These are phyloP conservation scores for Symphodus melops DNA, from an alignment of 2,113 vertebrate genomes.

Conservation along the genomic window DNA sequence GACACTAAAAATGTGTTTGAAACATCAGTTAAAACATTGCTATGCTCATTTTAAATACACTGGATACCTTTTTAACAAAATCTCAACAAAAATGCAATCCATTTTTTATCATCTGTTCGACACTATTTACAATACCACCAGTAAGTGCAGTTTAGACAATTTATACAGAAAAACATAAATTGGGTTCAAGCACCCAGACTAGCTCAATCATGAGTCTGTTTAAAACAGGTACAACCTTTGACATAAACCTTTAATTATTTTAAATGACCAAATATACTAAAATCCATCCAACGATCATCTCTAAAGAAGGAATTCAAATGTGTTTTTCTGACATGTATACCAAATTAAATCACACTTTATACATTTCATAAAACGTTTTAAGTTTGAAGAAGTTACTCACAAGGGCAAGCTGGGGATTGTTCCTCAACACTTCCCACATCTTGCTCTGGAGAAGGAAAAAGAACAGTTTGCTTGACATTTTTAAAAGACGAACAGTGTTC, in stretches of 20 bases:
- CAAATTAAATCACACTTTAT: constrained; percentile 2
- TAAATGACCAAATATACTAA: too few relatives aligned
- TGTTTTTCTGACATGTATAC: not conserved
- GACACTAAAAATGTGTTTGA: constrained; percentile 79
- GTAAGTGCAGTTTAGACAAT: too few relatives aligned
- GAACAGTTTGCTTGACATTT: not conserved
- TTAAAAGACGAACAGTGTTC: not conserved
- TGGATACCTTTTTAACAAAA: not conserved
- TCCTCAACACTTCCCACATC: constrained; percentile 78
- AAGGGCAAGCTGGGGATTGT: constrained; percentile 79
- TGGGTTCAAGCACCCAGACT: too few relatives aligned
- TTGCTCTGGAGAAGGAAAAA: constrained; percentile 81
- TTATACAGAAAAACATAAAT: too few relatives aligned
- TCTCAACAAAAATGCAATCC: too few relatives aligned
- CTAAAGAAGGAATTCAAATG: not conserved
- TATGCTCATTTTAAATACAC: not conserved
- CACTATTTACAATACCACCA: too few relatives aligned
- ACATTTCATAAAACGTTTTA: not conserved
- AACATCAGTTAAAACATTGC: constrained; percentile 16
- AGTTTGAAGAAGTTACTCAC: constrained; percentile 79
- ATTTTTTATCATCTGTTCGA: too few relatives aligned
- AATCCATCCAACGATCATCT: not conserved
- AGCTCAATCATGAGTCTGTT: too few relatives aligned
- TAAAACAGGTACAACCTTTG: too few relatives aligned
- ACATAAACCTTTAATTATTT: too few relatives aligned